Conservation (phyloP, 1,140 invertebrate species). For the Hormaphis cornu region DNA sequence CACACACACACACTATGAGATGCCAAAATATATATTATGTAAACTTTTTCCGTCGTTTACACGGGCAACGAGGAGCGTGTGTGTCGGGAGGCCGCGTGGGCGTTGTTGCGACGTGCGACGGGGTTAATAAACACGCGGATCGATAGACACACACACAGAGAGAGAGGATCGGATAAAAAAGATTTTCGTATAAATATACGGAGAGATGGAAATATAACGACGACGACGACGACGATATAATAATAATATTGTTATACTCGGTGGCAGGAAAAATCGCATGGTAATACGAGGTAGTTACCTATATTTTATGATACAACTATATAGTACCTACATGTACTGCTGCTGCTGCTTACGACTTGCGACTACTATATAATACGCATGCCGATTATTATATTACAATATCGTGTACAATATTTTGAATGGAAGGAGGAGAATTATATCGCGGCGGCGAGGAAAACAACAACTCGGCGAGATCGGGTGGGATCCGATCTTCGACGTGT, state of each 20-base stretch:
- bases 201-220: neutral
- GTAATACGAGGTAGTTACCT: neutral
- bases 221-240: too few species aligned
- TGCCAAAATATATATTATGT: neutral
- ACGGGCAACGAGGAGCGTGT: neutral
- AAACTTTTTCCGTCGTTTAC: neutral
- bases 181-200: neutral
- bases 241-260: neutral
- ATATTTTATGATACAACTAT: neutral
- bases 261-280: conserved; percentile 17
- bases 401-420: too few species aligned
- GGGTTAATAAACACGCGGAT: conserved; percentile 16
- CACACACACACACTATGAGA: neutral
- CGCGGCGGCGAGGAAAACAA: neutral
- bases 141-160: neutral
- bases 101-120: conserved; percentile 6
- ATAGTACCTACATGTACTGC: too few species aligned
- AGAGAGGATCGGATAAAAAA: neutral
- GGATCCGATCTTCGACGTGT: conserved; percentile 22
- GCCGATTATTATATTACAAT: neutral
- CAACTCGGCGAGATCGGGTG: neutral
- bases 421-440: conserved; percentile 14
- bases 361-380: too few species aligned
- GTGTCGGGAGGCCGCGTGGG: conserved; percentile 2
- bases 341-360: too few species aligned